These are phyloP conservation scores for Platysternon megacephalum DNA, from an alignment of 2,113 vertebrate species.

Conservation along the genomic window DNA sequence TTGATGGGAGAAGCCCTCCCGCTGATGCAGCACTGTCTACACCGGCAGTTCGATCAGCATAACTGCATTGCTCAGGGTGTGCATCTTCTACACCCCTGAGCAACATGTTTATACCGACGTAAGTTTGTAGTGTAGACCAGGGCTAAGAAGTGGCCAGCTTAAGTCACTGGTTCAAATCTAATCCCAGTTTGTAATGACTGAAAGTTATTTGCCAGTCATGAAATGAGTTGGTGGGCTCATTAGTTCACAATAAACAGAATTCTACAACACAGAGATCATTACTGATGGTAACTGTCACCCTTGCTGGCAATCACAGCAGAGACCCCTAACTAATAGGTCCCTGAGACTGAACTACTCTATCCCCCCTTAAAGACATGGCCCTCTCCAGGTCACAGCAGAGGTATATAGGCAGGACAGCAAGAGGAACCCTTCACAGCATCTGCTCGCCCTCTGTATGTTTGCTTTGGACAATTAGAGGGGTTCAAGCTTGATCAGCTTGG, in stretches of 20 bases:
- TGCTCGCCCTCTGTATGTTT: neutral
- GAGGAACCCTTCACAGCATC: neutral
- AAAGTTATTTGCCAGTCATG: conserved; percentile 5
- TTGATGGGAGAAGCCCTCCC: no score
- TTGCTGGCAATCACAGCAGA: neutral
- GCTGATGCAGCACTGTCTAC: no score
- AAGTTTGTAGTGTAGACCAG: neutral
- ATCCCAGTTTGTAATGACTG: neutral
- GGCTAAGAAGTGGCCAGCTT: neutral
- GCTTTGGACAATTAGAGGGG: neutral
- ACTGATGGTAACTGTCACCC: neutral
- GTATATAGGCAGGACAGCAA: rapidly evolving
- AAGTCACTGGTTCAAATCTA: neutral
- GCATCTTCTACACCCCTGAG: neutral
- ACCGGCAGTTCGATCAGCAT: neutral
- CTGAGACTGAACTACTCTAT: neutral
- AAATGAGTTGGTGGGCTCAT: neutral
- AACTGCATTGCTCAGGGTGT: neutral
- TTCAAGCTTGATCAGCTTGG: neutral
- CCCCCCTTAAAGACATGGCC: neutral
- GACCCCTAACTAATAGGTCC: neutral
- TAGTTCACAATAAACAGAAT: neutral
- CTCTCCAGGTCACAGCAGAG: neutral
- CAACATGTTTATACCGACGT: neutral
- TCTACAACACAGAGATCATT: neutral